These are phyloP conservation scores for Anarsia innoxiella DNA, from an alignment of 2,888 invertebrate species.

Conservation along the genomic window DNA sequence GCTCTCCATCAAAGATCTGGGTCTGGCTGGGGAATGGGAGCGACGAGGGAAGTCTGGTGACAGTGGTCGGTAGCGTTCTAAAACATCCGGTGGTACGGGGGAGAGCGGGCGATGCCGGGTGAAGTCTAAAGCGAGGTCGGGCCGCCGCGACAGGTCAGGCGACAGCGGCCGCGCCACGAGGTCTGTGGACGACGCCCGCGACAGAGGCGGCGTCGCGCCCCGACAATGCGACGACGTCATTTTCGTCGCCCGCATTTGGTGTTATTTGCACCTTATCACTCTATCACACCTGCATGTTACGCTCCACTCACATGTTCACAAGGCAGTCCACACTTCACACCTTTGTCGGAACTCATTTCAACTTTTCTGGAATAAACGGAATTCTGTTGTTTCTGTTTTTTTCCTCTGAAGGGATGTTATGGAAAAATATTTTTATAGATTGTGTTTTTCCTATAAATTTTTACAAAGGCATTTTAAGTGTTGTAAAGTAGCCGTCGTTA, in stretches of 20 bases:
- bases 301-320: too few relatives aligned
- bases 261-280: constrained; percentile 15
- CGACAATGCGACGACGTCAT: constrained; percentile 71
- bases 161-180: constrained; percentile 40
- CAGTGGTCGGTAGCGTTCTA: constrained; percentile 46
- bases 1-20: constrained; percentile 88
- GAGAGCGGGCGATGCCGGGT: constrained; percentile 54
- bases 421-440: too few relatives aligned
- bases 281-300: constrained; percentile 19
- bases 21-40: constrained; percentile 73
- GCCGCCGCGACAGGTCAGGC: constrained; percentile 54
- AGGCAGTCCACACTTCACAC: too few relatives aligned
- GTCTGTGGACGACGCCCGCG: constrained; percentile 64
- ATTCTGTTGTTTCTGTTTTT: too few relatives aligned
- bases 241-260: constrained; percentile 63
- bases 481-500: too few relatives aligned
- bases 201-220: constrained; percentile 67
- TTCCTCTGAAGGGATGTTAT: too few relatives aligned
- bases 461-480: too few relatives aligned
- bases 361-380: too few relatives aligned
- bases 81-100: constrained; percentile 51
- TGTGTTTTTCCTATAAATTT: too few relatives aligned
- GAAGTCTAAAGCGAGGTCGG: constrained; percentile 52
- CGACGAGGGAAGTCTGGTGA: constrained; percentile 64
- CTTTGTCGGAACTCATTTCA: too few relatives aligned